A percentile compares a stretch with the other conserved stretches of the same genome.
These are phyloP conservation scores for Caiman crocodilus DNA, from an alignment of 2,797 vertebrate genomes.

Conservation along the genomic window DNA sequence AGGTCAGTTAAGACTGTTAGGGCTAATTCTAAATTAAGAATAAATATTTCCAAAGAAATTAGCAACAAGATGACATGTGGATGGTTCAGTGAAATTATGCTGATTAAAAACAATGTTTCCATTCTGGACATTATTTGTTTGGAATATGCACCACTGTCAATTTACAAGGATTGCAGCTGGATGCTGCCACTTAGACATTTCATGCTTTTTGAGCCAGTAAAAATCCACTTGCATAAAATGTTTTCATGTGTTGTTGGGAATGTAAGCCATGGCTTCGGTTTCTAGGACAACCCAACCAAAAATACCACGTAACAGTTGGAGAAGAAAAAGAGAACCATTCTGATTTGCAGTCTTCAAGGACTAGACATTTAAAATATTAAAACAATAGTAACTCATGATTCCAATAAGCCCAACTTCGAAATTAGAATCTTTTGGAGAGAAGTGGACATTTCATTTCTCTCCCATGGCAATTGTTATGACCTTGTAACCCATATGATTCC, in stretches of 20 bases:
- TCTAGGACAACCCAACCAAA: slow-evolving; percentile 36
- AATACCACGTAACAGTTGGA: background rate
- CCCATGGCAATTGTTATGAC: background rate
- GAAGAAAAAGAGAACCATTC: background rate
- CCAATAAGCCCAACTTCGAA: background rate
- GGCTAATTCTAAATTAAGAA: background rate
- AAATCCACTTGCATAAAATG: background rate
- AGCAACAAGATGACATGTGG: background rate
- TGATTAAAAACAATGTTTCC: slow-evolving; percentile 12
- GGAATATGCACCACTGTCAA: background rate
- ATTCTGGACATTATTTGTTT: background rate
- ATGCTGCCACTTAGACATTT: background rate
- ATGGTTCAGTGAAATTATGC: background rate
- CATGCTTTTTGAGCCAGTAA: background rate
- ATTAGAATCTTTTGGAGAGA: background rate
- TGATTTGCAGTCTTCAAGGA: background rate
- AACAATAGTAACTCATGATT: background rate
- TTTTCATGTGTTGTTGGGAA: background rate
- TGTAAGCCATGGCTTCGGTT: background rate
- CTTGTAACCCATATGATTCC: background rate
- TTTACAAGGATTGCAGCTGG: slow-evolving; percentile 5
- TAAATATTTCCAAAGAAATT: background rate
- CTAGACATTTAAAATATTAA: background rate
- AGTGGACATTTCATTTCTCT: background rate
- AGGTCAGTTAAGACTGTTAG: background rate